Evolutionary conservation across 2,113 vertebrate species (phyloP).

Genomic region (Osmerus mordax): DNA sequence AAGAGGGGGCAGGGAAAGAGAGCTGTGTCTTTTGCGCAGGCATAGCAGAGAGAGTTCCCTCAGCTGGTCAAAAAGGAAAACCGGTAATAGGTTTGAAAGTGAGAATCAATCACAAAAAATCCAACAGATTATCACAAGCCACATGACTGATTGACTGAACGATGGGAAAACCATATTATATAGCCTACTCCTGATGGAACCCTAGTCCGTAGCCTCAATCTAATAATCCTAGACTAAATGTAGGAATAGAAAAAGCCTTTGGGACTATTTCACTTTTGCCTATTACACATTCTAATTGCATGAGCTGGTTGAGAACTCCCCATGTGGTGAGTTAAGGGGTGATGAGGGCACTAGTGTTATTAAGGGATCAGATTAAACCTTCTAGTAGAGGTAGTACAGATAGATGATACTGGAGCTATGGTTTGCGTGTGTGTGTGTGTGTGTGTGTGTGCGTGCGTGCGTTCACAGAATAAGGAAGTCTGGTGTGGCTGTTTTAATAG

Average conservation of each 20-base stretch:
- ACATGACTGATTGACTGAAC: no score
- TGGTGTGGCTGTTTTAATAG: no score
- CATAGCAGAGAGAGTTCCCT: slow-evolving; percentile 24
- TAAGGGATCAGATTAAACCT: slow-evolving; percentile 24
- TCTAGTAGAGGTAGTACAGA: neutral
- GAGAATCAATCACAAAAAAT: no score
- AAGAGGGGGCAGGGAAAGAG: slow-evolving; percentile 13
- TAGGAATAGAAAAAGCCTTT: slow-evolving; percentile 31
- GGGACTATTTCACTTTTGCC: slow-evolving; percentile 44
- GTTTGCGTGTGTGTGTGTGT: neutral
- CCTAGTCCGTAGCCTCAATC: slow-evolving; percentile 26
- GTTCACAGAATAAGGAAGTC: neutral
- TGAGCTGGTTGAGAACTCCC: slow-evolving; percentile 35
- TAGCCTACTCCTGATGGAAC: neutral
- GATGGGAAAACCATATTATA: no score
- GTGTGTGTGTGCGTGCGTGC: slow-evolving; percentile 10
- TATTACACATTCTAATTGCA: slow-evolving; percentile 41
- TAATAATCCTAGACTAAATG: slow-evolving; percentile 7
- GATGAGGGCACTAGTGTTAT: slow-evolving; percentile 10
- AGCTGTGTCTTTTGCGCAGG: slow-evolving; percentile 14
- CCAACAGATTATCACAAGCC: no score
- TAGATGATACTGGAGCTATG: neutral
- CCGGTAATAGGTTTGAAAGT: no score
- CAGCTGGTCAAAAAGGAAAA: slow-evolving; percentile 21
- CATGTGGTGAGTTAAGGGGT: slow-evolving; percentile 33